A percentile compares a stretch with the other conserved stretches of the same genome.
Conservation (phyloP, 1,140 invertebrate genomes). For the Drosophila miranda region DNA sequence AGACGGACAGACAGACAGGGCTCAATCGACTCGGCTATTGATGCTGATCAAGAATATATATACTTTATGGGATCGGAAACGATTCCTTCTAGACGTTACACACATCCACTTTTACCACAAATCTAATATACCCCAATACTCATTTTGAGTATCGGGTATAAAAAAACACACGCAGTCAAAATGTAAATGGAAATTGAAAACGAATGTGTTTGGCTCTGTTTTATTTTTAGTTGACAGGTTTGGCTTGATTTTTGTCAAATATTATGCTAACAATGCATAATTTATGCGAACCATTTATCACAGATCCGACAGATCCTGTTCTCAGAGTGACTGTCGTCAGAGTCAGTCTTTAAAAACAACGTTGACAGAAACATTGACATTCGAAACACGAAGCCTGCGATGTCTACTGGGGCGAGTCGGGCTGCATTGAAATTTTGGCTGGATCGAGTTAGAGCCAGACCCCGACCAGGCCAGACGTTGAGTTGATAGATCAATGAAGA, state of each 20-base stretch:
- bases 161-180: conserved; percentile 46
- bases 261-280: conserved; percentile 62
- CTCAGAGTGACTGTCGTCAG: conserved; percentile 10
- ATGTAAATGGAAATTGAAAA: conserved; percentile 71
- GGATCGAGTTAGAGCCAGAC: conserved; percentile 17
- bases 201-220: conserved; percentile 61
- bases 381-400: background rate
- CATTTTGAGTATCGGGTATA: no score
- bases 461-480: conserved; percentile 28
- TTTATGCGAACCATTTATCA: conserved; percentile 50
- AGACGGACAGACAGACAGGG: no score
- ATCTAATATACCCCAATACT: no score
- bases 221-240: conserved; percentile 62
- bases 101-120: no score
- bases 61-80: no score
- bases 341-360: conserved; percentile 6
- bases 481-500: conserved; percentile 26
- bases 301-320: conserved; percentile 62
- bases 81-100: no score
- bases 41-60: no score
- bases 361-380: conserved; percentile 25
- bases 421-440: conserved; percentile 12
- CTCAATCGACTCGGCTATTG: no score
- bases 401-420: background rate
- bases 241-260: conserved; percentile 42